Conservation (phyloP, 2,888 invertebrate species). For the Tetranychus truncatus region DNA sequence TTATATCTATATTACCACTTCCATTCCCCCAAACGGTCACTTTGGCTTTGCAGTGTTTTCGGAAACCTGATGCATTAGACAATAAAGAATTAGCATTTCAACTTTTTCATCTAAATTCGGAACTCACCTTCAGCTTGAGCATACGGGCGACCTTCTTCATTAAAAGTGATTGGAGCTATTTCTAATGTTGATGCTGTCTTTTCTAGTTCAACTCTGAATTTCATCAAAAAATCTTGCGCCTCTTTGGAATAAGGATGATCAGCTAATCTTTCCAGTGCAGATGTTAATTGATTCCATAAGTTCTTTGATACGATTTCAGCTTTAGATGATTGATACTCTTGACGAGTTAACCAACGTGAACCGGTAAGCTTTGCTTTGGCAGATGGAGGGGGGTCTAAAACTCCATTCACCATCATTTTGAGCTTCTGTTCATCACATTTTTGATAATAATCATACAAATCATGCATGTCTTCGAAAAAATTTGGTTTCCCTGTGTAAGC, state of each 20-base stretch:
- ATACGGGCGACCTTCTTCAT: conserved; percentile 31
- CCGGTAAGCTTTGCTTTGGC: conserved; percentile 33
- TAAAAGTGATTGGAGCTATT: conserved; percentile 28
- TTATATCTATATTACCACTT: conserved; percentile 59
- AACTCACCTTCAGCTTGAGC: conserved; percentile 29
- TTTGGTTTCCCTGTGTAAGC: conserved; percentile 80
- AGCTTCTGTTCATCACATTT: conserved; percentile 53
- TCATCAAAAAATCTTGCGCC: conserved; percentile 51
- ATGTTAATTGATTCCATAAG: conserved; percentile 50
- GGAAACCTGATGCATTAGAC: conserved; percentile 26
- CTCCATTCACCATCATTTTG: conserved; percentile 45
- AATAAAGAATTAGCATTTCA: conserved; percentile 5
- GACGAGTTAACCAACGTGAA: conserved; percentile 48
- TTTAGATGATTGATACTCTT: conserved; percentile 44
- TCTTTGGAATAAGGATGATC: conserved; percentile 52
- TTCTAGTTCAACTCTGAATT: conserved; percentile 46
- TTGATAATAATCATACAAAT: conserved; percentile 34
- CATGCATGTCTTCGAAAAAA: conserved; percentile 44
- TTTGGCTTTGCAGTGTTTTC: conserved; percentile 39
- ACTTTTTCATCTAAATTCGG: background rate
- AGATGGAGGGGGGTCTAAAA: conserved; percentile 41
- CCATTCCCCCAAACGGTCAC: conserved; percentile 66
- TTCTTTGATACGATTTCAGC: conserved; percentile 43
- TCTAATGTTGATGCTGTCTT: conserved; percentile 36
- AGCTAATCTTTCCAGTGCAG: conserved; percentile 50